Base-by-base conservation (phyloP, 1,140 invertebrate species). In the Leptonema lineaticorne region DNA sequence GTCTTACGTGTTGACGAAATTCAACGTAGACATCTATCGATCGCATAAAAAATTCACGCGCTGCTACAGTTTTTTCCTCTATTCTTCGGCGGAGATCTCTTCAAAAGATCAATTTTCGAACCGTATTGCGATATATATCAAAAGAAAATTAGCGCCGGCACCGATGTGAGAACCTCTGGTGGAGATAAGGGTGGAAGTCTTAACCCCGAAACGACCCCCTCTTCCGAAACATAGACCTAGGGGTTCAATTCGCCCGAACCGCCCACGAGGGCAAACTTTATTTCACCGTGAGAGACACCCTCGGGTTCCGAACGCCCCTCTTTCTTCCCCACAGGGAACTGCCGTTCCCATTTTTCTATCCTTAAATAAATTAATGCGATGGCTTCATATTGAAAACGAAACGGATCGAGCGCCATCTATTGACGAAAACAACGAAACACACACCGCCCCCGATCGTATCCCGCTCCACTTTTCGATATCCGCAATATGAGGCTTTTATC, bases 301-400 rank as follows among this genome's bases (percentile, higher is more conserved):
- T 18, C 27, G 14, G 18, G 22, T 16, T 20, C 59, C 59, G 6
- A 29, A 27, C 37, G 8, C 30, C 37, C 2, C 37, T 16, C 37
- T 14, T 16, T 14, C 37, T 14, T 16, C 50, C 65, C 53, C 50
- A 45, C 6, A 9, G 37, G 37, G 37, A 9, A 41, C 37, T 63
- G 58, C 57, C 60, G 57, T 18, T 59, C 66, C n/a, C 59, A 68
- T 68, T 68, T 68, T 62, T 68, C 59, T 60, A 59, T 68, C 59
- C 67, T 46, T 68, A 62, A 68, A 68, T 68, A 68, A 68, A 68
- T 68, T 68, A 68, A 68, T 68, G 48, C 45, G 59, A 50, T 48
- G 37, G 57, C 37, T 62, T 41, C 57, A 58, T 59, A 59, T 59
- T 33, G 29, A 46, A 26, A 62, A 63, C 57, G 50, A 53, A 62